These are phyloP conservation scores for Caranx melampygus DNA, from an alignment of 2,113 vertebrate genomes.

Conservation along the genomic window DNA sequence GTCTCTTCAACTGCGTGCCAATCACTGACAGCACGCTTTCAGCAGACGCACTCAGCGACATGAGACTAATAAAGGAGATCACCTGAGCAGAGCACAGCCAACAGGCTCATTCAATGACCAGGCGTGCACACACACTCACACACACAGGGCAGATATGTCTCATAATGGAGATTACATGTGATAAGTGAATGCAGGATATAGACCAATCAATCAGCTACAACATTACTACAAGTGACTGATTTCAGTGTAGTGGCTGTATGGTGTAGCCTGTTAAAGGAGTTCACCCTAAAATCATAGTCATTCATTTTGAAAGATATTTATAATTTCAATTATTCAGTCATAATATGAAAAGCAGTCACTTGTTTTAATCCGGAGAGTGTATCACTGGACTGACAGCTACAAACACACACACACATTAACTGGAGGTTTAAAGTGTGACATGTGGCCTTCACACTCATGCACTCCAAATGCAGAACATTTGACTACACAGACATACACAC, in stretches of 20 bases:
- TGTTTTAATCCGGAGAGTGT: background rate
- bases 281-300: too few relatives aligned
- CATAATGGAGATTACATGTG: constrained; percentile 17
- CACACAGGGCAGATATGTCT: background rate
- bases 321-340: too few relatives aligned
- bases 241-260: too few relatives aligned
- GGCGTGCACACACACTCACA: constrained; percentile 7
- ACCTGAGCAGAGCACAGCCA: constrained; percentile 56
- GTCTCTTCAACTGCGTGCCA: constrained; percentile 44
- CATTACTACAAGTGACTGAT: too few relatives aligned
- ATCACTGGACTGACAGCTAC: constrained; percentile 22
- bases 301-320: too few relatives aligned
- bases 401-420: background rate
- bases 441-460: too few relatives aligned
- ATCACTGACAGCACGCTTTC: constrained; percentile 71
- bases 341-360: too few relatives aligned
- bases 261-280: too few relatives aligned
- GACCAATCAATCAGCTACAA: background rate
- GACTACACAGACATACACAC: background rate
- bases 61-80: constrained; percentile 70
- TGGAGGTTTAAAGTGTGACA: too few relatives aligned
- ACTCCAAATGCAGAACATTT: background rate
- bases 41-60: constrained; percentile 64
- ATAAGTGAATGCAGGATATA: constrained; percentile 11
- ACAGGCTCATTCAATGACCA: constrained; percentile 52